A percentile compares a stretch with the other conserved stretches of the same genome.
Evolutionary conservation across 1,140 invertebrate genomes (phyloP).

Genomic region (Acromyrmex heyeri): DNA sequence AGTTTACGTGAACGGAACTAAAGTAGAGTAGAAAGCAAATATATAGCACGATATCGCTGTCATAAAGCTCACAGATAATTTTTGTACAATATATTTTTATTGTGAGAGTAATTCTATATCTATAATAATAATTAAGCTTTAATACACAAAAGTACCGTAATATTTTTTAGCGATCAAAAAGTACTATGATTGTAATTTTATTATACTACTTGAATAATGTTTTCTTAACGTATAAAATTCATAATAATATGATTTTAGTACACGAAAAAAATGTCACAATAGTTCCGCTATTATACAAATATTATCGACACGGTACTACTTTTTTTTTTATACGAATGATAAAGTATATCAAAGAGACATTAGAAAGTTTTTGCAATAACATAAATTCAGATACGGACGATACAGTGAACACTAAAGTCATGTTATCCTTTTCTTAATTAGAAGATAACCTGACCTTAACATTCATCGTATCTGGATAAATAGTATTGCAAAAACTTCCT

Average conservation of each 20-base stretch:
- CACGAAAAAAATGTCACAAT: neutral
- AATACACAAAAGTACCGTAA: neutral
- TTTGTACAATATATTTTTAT: neutral
- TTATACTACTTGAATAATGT: slow-evolving; percentile 6
- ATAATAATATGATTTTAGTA: neutral
- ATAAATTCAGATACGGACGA: too few relatives aligned
- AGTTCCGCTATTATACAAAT: neutral
- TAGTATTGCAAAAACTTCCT: too few relatives aligned
- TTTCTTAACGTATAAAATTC: neutral
- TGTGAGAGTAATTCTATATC: neutral
- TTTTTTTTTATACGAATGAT: neutral
- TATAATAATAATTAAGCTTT: slow-evolving; percentile 20
- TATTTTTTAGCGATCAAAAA: neutral
- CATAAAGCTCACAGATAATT: neutral
- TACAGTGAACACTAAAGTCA: too few relatives aligned
- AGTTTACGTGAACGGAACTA: neutral
- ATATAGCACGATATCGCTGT: neutral
- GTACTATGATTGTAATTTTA: slow-evolving; percentile 1
- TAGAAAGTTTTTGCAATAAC: too few relatives aligned
- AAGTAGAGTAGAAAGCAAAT: neutral
- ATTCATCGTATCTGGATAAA: too few relatives aligned
- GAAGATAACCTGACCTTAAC: too few relatives aligned
- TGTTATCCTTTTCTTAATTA: too few relatives aligned
- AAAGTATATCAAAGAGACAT: slow-evolving; percentile 16
- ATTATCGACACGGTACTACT: neutral